Percentiles rank a stretch among this genome's conserved stretches.
These are phyloP conservation scores for Rhinoraja longicauda DNA, from an alignment of 2,797 vertebrate genomes.

Conservation along the genomic window DNA sequence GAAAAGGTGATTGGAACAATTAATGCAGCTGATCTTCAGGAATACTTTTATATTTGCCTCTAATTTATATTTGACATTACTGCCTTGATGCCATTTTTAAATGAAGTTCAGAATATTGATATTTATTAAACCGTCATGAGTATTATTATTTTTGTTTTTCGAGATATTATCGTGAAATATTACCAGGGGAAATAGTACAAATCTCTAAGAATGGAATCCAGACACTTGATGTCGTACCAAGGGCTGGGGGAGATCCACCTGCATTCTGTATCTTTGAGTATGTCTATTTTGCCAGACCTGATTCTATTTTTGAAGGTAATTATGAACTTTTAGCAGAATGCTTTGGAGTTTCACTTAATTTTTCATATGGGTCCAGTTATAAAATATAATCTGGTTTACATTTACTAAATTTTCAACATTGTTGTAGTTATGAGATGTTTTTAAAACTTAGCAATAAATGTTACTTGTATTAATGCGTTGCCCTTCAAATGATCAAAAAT, in stretches of 20 bases:
- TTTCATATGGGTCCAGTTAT: not conserved
- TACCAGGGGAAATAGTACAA: constrained; percentile 93
- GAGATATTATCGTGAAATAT: constrained; percentile 88
- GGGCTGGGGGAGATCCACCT: constrained; percentile 72
- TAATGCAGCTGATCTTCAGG: not conserved
- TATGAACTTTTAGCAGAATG: not conserved
- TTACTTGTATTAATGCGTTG: not conserved
- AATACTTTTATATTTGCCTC: not conserved
- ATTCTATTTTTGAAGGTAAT: constrained; percentile 92
- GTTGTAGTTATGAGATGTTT: not conserved
- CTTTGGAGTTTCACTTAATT: too few species aligned
- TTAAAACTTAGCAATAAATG: not conserved
- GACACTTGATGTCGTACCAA: constrained; percentile 74
- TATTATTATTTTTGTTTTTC: constrained; percentile 22
- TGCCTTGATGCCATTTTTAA: not conserved
- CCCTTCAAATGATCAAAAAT: not conserved
- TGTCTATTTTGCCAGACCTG: constrained; percentile 95
- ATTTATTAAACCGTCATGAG: not conserved
- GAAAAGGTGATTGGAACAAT: not conserved
- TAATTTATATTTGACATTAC: not conserved
- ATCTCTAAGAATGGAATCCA: constrained; percentile 80
- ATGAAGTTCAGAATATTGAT: too few species aligned
- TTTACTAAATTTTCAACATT: not conserved
- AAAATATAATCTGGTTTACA: not conserved
- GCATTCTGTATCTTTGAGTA: constrained; percentile 99